Base-by-base conservation (phyloP, 2,888 invertebrate genomes). In the Daptonema setosum region DNA sequence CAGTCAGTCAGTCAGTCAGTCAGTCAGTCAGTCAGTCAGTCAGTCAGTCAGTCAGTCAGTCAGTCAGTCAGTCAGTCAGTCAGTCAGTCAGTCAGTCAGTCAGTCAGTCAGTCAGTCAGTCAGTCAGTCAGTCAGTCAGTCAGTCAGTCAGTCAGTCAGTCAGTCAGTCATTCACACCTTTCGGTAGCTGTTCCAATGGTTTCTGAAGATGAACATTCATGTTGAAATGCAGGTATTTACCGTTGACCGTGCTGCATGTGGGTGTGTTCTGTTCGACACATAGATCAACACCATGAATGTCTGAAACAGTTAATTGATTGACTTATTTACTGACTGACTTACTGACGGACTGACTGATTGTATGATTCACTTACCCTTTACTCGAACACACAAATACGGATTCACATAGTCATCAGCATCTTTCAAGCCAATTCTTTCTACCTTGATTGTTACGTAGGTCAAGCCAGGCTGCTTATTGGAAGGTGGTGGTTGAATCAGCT, bases 381-480 rank as follows among this genome's bases (percentile, higher is more conserved):
- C 67, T 54, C 67, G 65, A 28, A 71, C 63, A 22, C 67, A 63
- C 50, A 71, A 63, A 57, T 61, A 68, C 2, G 69, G 67, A 58
- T 70, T 68, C 24, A 70, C 65, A 54, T 62, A 69, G 57, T 66
- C 65, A 17, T 62, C 56, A 29, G 68, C 66, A 60, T 70, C 68
- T 52, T 70, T 70, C 28, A 71, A 54, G 11, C 67, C 69, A 47
- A 71, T 67, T 57, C 67, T 66, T 52, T 68, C 65, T 35, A 71
- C 63, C 14, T 61, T 54, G 20, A 70, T 61, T 0, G 65, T 66
- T 17, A 70, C 60, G 41, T 65, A 60, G 2, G 35, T 35, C 11
- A 35, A 35, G 17, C 35, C 35, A 17, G 35, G 35, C 35, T 11
- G 8, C 11, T 17, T 8, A 8, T 35, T 17, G 17, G 35, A 8